phyloP scores from a whole-genome alignment of 2,888 invertebrate genomes.

The Plemyria rubiginata region DNA sequence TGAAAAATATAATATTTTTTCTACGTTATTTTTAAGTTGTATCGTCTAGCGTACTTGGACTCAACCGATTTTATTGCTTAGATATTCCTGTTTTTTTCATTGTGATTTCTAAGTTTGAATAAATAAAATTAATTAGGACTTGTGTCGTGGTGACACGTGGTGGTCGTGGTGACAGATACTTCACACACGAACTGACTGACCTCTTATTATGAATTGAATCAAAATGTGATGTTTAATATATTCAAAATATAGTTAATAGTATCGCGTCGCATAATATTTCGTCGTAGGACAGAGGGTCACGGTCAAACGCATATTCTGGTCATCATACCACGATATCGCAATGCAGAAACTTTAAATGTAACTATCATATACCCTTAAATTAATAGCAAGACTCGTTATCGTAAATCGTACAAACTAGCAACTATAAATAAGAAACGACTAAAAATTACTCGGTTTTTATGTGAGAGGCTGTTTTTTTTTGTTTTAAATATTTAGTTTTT shows the following conservation, averaged over 20 bases:
- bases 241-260: not conserved
- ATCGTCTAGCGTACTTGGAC: too few species aligned
- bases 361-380: not conserved
- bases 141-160: too few species aligned
- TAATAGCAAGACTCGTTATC: slow-evolving; percentile 2
- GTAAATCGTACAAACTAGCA: not conserved
- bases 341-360: not conserved
- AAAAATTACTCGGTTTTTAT: not conserved
- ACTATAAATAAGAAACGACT: not conserved
- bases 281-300: slow-evolving; percentile 8
- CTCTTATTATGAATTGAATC: too few species aligned
- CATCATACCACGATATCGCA: not conserved
- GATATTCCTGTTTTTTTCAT: too few species aligned
- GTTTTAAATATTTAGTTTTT: too few species aligned
- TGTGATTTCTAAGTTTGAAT: too few species aligned
- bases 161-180: too few species aligned
- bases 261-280: slow-evolving; percentile 1
- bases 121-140: too few species aligned
- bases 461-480: not conserved
- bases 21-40: too few species aligned
- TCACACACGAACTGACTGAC: too few species aligned
- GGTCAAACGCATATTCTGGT: slow-evolving; percentile 16
- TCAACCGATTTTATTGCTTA: too few species aligned
- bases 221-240: not conserved
- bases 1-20: too few species aligned